Base-by-base conservation (phyloP, 2,797 vertebrate species). In the Pipistrellus pygmaeus region DNA sequence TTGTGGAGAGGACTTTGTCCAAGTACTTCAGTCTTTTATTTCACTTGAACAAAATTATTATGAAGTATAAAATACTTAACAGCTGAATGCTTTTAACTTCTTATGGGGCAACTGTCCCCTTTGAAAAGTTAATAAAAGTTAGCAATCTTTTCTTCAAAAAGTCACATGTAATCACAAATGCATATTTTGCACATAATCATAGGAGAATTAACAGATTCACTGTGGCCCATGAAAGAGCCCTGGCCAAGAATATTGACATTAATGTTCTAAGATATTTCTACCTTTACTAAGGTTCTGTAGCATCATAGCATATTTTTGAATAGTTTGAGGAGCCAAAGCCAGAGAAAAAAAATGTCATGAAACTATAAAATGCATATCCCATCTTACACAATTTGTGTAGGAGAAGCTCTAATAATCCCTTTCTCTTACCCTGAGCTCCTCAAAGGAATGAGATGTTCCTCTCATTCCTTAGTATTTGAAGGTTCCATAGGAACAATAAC, bases 21-120 rank as follows among this genome's bases (percentile, higher is more conserved):
- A 27, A 32, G 53, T 41, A 68, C 60, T 60, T 53, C 30, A 62
- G 14, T 35, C 62, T 85, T 6, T 64, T 69, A 48, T 51, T 94
- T 94, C 46, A 71, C 7, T 84, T 81, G 12, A 82, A 60, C 55
- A 57, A 72, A 88, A 64, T 92, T 62, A 90, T 73, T 25, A 48
- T 18, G 44, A 60, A 66, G 13, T 27, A 84, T 48, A 51, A 78
- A 84, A 35, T 20, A 11, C 23, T 68, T 46, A 27, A 66, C 4
- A 75, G 12, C 9, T 92, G 32, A 77, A 85, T 64, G n/a, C 25
- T 78, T 44, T 64, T 18, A 11, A 32, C 8, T 14, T 82, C 12
- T 30, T 68, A 18, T n/a, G 17, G 53, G 13, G 13, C 62, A 44
- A 46, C 8, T 11, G 25, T 35, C 55, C 17, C 8, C 0, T 3